Conservation (phyloP, 1,140 invertebrate genomes). For the Lepidurus packardi region DNA sequence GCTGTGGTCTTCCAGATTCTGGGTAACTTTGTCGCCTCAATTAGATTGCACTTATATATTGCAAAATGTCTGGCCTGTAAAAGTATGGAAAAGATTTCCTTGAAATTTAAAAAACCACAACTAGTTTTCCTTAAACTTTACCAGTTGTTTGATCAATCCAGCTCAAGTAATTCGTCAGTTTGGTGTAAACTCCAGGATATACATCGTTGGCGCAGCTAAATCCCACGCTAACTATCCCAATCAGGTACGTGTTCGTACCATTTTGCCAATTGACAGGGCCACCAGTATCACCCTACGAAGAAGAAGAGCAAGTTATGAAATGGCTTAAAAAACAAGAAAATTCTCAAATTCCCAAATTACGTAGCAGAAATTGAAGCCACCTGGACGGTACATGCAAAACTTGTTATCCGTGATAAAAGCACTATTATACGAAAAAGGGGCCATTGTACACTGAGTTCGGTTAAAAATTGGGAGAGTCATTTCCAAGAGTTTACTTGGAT, state of each 20-base stretch:
- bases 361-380: neutral
- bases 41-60: too few relatives aligned
- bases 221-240: slow-evolving; percentile 44
- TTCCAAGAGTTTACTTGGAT: slow-evolving; percentile 26
- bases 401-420: slow-evolving; percentile 30
- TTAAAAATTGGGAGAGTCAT: slow-evolving; percentile 23
- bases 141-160: slow-evolving; percentile 40
- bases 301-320: neutral
- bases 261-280: slow-evolving; percentile 30
- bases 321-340: neutral
- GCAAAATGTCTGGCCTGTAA: too few relatives aligned
- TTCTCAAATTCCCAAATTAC: slow-evolving; percentile 10
- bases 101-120: too few relatives aligned
- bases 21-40: too few relatives aligned
- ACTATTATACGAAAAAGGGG: slow-evolving; percentile 22
- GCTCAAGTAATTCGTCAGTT: slow-evolving; percentile 44
- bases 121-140: too few relatives aligned
- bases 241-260: neutral
- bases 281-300: slow-evolving; percentile 28
- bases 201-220: slow-evolving; percentile 50
- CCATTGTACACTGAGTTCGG: slow-evolving; percentile 12
- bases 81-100: too few relatives aligned
- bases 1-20: too few relatives aligned
- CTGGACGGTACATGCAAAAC: slow-evolving; percentile 27
- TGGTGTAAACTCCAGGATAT: slow-evolving; percentile 54